A percentile compares a stretch with the other conserved stretches of the same genome.
These are phyloP conservation scores for Diadophis punctatus DNA, from an alignment of 2,113 vertebrate genomes.

Conservation along the genomic window DNA sequence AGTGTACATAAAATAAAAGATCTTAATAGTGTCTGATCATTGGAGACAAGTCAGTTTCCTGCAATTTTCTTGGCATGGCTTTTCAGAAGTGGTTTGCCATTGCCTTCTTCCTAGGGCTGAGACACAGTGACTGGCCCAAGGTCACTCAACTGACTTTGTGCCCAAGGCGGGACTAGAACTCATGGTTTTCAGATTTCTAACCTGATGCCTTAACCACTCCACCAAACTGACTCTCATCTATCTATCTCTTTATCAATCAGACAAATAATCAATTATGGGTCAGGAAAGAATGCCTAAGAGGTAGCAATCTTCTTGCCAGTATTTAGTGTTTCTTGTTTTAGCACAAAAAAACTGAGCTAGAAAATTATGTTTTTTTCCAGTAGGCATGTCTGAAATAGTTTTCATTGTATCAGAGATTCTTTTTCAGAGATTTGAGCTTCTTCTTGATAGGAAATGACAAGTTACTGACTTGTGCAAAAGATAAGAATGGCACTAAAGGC, in stretches of 20 bases:
- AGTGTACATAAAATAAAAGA: no score
- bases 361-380: not conserved
- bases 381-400: conserved; percentile 9
- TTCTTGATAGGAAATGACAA: not conserved
- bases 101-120: not conserved
- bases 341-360: not conserved
- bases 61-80: not conserved
- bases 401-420: conserved; percentile 8
- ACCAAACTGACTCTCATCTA: not conserved
- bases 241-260: not conserved
- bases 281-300: not conserved
- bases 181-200: not conserved
- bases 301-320: not conserved
- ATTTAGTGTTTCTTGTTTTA: not conserved
- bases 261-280: not conserved
- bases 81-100: not conserved
- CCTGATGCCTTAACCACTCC: not conserved
- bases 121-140: not conserved
- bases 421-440: not conserved
- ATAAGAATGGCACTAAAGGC: not conserved
- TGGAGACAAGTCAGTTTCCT: not conserved
- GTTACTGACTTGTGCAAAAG: not conserved
- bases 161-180: not conserved
- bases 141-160: not conserved
- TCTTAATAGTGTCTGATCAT: not conserved